Percentiles rank a stretch among this genome's conserved stretches.
These are phyloP conservation scores for Papilio xuthus DNA, from an alignment of 1,140 invertebrate species.

Conservation along the genomic window DNA sequence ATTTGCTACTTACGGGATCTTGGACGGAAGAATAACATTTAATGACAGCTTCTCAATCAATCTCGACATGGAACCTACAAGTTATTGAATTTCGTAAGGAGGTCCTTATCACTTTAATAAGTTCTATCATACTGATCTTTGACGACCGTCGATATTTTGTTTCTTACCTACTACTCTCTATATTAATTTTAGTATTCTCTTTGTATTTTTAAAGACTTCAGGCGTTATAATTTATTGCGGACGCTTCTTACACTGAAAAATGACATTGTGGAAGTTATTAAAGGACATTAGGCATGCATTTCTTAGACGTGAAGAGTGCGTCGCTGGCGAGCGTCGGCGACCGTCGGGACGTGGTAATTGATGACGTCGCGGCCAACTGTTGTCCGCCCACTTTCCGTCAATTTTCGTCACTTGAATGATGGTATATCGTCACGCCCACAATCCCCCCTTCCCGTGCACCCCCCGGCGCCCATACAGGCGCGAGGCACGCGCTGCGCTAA, in stretches of 20 bases:
- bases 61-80: neutral
- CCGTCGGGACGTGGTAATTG: slow-evolving; percentile 77
- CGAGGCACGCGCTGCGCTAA: slow-evolving; percentile 78
- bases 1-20: slow-evolving; percentile 63
- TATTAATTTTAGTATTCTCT: neutral
- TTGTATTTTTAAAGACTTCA: neutral
- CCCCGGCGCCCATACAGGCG: slow-evolving; percentile 49
- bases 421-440: slow-evolving; percentile 72
- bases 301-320: slow-evolving; percentile 58
- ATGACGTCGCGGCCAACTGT: slow-evolving; percentile 77
- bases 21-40: slow-evolving; percentile 31
- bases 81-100: slow-evolving; percentile 21
- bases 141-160: neutral
- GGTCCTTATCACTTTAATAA: neutral
- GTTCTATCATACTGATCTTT: neutral
- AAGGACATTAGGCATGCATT: slow-evolving; percentile 70
- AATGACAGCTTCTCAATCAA: slow-evolving; percentile 5
- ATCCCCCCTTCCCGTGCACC: slow-evolving; percentile 42
- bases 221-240: slow-evolving; percentile 17
- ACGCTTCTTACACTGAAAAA: slow-evolving; percentile 51
- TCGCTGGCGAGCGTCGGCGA: slow-evolving; percentile 52
- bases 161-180: too few relatives aligned
- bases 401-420: slow-evolving; percentile 82
- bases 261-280: slow-evolving; percentile 46
- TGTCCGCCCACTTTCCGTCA: slow-evolving; percentile 81